phyloP scores from a whole-genome alignment of 2,797 vertebrate species.

The Limosa lapponica region DNA sequence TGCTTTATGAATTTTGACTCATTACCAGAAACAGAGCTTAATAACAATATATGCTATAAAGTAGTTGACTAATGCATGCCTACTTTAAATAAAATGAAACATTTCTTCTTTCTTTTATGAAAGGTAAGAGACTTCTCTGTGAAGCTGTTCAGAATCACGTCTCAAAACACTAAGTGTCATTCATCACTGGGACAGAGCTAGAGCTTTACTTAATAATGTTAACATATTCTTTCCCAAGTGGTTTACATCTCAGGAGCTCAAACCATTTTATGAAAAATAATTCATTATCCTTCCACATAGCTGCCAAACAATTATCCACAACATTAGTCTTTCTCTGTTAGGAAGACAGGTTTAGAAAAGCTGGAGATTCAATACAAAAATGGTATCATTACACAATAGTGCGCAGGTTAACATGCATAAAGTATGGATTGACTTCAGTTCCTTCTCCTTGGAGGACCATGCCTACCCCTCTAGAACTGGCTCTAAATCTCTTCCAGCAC shows the following conservation, averaged over 20 bases:
- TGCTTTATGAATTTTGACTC: not conserved
- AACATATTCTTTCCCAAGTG: not conserved
- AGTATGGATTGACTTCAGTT: not conserved
- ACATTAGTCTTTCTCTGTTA: not conserved
- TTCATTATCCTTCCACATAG: not conserved
- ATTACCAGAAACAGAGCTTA: not conserved
- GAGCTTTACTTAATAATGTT: not conserved
- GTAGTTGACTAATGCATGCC: not conserved
- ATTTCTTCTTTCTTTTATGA: not conserved
- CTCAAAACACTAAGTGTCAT: not conserved
- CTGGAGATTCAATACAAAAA: not conserved
- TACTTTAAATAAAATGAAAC: not conserved
- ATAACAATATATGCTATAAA: not conserved
- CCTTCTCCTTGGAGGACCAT: not conserved
- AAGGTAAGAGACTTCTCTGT: not conserved
- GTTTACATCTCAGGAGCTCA: not conserved
- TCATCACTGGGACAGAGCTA: not conserved
- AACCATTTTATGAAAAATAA: not conserved
- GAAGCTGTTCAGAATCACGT: not conserved
- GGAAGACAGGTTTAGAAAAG: not conserved
- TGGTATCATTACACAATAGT: not conserved
- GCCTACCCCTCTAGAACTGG: not conserved
- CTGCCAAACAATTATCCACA: not conserved
- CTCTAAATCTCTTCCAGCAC: not conserved
- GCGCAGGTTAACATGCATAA: not conserved